Conservation (phyloP, 2,888 invertebrate genomes). For the Callosobruchus maculatus region DNA sequence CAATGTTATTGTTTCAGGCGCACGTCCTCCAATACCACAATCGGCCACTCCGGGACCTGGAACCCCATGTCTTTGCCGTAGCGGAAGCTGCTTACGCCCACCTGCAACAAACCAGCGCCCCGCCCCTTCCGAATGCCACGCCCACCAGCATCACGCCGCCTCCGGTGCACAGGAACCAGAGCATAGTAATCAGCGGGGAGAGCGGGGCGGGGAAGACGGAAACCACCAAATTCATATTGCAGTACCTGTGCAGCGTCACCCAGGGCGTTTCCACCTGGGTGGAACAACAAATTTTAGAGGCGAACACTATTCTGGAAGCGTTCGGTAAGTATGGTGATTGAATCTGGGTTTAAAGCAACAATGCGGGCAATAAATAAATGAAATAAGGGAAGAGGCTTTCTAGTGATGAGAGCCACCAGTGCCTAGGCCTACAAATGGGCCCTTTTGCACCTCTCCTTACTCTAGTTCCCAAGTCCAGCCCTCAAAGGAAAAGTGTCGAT, state of each 20-base stretch:
- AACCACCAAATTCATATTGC: slow-evolving; percentile 86
- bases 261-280: slow-evolving; percentile 85
- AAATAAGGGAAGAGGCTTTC: too few species aligned
- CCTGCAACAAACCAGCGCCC: slow-evolving; percentile 52
- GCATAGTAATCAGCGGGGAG: slow-evolving; percentile 81
- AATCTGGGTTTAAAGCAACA: too few species aligned
- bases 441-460: too few species aligned
- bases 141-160: slow-evolving; percentile 18
- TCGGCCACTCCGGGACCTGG: slow-evolving; percentile 73
- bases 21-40: slow-evolving; percentile 79
- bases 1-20: slow-evolving; percentile 59
- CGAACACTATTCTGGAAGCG: slow-evolving; percentile 88
- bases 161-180: slow-evolving; percentile 58
- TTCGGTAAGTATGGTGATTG: slow-evolving; percentile 63
- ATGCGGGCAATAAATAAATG: too few species aligned
- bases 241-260: slow-evolving; percentile 83
- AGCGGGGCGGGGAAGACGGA: slow-evolving; percentile 93
- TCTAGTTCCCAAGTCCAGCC: too few species aligned
- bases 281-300: slow-evolving; percentile 92
- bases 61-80: slow-evolving; percentile 88
- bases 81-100: slow-evolving; percentile 85
- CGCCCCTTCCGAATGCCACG: slow-evolving; percentile 13
- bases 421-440: too few species aligned
- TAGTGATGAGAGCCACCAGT: too few species aligned
- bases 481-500: too few species aligned